Conservation (phyloP, 1,140 invertebrate species). For the Tetragonula clypearis region DNA sequence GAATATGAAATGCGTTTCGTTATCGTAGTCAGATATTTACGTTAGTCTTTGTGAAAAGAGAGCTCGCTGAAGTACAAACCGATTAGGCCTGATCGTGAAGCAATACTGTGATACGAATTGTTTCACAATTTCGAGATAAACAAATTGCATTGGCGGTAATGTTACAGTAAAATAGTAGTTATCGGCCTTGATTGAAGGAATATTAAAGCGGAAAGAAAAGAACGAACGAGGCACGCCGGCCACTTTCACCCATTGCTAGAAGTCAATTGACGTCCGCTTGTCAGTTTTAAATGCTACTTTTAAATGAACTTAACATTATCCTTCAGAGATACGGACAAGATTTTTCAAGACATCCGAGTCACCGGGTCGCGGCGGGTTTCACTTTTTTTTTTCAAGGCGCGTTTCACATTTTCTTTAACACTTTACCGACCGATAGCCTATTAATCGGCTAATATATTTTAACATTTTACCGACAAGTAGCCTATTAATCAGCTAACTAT, state of each 20-base stretch:
- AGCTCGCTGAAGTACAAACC: background rate
- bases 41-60: background rate
- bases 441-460: no score
- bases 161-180: constrained; percentile 58
- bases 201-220: constrained; percentile 67
- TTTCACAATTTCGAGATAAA: constrained; percentile 67
- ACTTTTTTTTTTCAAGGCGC: background rate
- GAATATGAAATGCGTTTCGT: background rate
- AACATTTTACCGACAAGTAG: no score
- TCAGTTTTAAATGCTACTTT: constrained; percentile 31
- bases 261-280: constrained; percentile 56
- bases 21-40: no score
- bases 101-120: background rate
- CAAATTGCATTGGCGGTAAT: constrained; percentile 65
- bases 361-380: background rate
- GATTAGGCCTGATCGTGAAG: background rate
- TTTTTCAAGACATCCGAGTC: background rate
- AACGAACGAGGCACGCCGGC: constrained; percentile 61
- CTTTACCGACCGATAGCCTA: no score
- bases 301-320: constrained; percentile 21
- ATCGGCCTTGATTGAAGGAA: constrained; percentile 70
- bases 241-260: constrained; percentile 70
- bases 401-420: background rate
- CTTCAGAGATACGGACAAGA: background rate
- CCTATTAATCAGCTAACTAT: no score